phyloP scores from a whole-genome alignment of 2,113 vertebrate genomes.

The Lophotis ruficrista region DNA sequence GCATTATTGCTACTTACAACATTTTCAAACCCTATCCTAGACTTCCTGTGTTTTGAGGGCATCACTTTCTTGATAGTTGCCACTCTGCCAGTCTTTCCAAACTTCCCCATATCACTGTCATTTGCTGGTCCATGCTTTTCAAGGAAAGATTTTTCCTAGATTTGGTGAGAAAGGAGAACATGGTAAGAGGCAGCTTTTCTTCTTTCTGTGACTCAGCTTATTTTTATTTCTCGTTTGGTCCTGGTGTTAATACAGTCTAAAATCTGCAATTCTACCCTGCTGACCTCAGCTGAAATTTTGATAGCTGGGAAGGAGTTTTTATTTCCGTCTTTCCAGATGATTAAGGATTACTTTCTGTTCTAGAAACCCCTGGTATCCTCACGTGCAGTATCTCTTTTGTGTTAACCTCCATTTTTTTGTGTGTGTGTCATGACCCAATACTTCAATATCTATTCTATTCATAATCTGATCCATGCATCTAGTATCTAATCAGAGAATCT shows the following conservation, averaged over 20 bases:
- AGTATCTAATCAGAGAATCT: neutral
- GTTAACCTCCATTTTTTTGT: neutral
- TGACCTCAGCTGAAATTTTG: neutral
- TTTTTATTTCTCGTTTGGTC: neutral
- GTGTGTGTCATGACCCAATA: neutral
- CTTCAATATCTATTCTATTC: neutral
- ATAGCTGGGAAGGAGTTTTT: neutral
- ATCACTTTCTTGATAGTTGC: neutral
- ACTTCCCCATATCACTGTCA: neutral
- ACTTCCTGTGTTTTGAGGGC: neutral
- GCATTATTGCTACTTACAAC: neutral
- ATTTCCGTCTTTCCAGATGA: neutral
- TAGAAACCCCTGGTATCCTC: neutral
- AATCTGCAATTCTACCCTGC: neutral
- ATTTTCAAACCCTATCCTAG: neutral
- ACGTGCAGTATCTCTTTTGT: neutral
- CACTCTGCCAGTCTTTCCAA: neutral
- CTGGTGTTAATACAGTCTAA: neutral
- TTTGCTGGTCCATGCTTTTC: neutral
- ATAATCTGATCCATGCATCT: neutral
- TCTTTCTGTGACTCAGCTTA: neutral
- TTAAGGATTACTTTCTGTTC: neutral
- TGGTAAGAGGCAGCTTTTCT: neutral
- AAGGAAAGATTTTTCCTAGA: neutral
- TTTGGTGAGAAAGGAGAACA: neutral